Percentiles rank a stretch among this genome's conserved stretches.
phyloP scores from a whole-genome alignment of 2,113 vertebrate genomes.

The Corythaixoides concolor region DNA sequence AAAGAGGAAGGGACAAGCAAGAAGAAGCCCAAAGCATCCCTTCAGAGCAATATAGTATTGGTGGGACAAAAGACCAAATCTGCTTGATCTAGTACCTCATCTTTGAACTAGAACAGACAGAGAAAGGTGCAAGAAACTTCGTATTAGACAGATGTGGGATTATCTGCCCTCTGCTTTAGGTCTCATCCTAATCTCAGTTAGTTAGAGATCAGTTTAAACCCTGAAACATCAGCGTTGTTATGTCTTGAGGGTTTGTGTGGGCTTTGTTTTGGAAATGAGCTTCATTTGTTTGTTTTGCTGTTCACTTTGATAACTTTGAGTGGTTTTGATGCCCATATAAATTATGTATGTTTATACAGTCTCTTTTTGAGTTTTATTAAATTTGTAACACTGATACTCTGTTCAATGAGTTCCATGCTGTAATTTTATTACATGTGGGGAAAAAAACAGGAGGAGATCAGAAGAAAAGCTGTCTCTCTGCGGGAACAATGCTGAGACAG shows the following conservation, averaged over 20 bases:
- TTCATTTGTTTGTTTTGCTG: conserved; percentile 5
- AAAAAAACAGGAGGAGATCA: neutral
- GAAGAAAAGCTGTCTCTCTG: neutral
- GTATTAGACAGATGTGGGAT: neutral
- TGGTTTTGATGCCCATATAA: neutral
- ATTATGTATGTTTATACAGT: neutral
- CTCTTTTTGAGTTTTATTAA: neutral
- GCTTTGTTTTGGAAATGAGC: neutral
- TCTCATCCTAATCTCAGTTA: neutral
- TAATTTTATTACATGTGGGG: neutral
- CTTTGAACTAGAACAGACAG: neutral
- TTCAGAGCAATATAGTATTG: neutral
- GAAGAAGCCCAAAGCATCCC: neutral
- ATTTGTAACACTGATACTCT: neutral
- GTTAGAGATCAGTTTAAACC: conserved; percentile 13
- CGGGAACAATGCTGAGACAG: neutral
- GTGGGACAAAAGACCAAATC: neutral
- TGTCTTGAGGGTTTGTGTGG: neutral
- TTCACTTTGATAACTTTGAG: neutral
- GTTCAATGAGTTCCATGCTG: neutral
- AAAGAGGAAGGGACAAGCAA: neutral
- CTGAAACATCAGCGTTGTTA: neutral
- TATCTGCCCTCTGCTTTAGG: neutral
- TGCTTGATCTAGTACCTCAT: neutral
- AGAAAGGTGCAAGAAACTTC: neutral